phyloP scores from a whole-genome alignment of 2,113 vertebrate genomes.

The Oncorhynchus tshawytscha region DNA sequence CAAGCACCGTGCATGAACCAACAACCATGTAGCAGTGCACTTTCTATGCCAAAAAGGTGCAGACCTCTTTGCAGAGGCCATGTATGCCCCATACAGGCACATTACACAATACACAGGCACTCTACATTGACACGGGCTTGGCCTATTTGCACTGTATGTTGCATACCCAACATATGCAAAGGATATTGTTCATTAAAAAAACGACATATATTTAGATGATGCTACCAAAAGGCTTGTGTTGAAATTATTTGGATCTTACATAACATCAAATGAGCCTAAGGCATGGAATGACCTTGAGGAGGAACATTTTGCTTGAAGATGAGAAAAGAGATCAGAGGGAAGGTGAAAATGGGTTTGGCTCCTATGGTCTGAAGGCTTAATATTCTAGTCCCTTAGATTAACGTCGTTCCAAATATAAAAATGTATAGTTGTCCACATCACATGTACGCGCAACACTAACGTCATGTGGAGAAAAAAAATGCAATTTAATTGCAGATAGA shows the following conservation, averaged over 20 bases:
- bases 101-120: slow-evolving; percentile 10
- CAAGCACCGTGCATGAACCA: not conserved
- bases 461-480: not conserved
- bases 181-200: slow-evolving; percentile 11
- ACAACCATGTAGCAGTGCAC: not conserved
- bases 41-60: not conserved
- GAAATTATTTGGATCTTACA: slow-evolving; percentile 35
- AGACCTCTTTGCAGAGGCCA: slow-evolving; percentile 1
- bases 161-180: slow-evolving; percentile 46
- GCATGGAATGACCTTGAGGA: slow-evolving; percentile 76
- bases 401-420: slow-evolving; percentile 17
- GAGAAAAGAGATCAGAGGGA: slow-evolving; percentile 28
- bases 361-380: slow-evolving; percentile 11
- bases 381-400: slow-evolving; percentile 23
- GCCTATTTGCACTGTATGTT: slow-evolving; percentile 40
- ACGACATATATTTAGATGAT: slow-evolving; percentile 8
- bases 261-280: slow-evolving; percentile 38
- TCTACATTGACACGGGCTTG: slow-evolving; percentile 51
- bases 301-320: slow-evolving; percentile 44
- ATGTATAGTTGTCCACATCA: not conserved
- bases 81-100: not conserved
- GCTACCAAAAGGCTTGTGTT: not conserved
- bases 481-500: not conserved
- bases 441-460: not conserved
- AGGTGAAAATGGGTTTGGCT: not conserved